Evolutionary conservation across 2,888 invertebrate genomes (phyloP).

Genomic region (Argynnis bischoffii): DNA sequence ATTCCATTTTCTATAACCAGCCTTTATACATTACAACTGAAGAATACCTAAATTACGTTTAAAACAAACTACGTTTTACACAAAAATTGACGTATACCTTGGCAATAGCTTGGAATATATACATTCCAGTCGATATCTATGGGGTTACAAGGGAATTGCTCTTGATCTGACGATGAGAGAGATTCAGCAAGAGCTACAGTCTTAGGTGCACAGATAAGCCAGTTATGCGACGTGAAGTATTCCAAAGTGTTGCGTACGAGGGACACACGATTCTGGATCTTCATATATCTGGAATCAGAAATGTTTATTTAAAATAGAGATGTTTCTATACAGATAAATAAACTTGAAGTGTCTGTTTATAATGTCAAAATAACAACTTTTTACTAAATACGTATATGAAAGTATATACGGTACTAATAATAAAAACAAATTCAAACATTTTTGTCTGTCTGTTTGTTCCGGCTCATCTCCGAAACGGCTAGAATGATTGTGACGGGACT

Average conservation of each 20-base stretch:
- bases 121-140: slow-evolving; percentile 40
- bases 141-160: slow-evolving; percentile 43
- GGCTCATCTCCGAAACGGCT: no score
- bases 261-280: slow-evolving; percentile 44
- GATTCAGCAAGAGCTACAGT: slow-evolving; percentile 31
- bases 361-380: no score
- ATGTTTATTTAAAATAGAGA: not conserved
- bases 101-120: slow-evolving; percentile 42
- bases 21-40: not conserved
- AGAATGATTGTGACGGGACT: no score
- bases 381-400: no score
- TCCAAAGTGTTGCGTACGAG: slow-evolving; percentile 37
- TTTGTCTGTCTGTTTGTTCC: no score
- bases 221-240: slow-evolving; percentile 40
- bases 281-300: slow-evolving; percentile 47
- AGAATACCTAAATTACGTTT: no score
- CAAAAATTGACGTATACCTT: slow-evolving; percentile 36
- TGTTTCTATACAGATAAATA: no score
- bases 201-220: slow-evolving; percentile 37
- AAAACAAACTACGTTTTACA: slow-evolving; percentile 21
- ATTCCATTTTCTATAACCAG: not conserved
- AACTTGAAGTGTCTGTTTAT: no score
- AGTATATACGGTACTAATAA: no score
- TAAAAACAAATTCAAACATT: no score
- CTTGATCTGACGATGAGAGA: slow-evolving; percentile 33